phyloP scores from a whole-genome alignment of 2,797 vertebrate genomes.

The Potorous gilbertii region DNA sequence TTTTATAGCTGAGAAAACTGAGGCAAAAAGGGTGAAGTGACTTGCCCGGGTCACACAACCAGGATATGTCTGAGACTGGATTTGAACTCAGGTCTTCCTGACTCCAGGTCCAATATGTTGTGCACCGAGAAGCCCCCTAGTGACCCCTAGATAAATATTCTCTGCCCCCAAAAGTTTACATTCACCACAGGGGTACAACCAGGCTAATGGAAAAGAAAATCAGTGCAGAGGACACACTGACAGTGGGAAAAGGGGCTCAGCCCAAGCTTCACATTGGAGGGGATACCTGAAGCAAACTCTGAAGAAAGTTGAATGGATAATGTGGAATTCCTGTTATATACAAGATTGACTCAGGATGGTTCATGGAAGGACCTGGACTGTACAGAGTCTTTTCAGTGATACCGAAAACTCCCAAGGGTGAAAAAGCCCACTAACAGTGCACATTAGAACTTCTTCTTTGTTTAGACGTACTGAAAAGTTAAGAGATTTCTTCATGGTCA shows the following conservation, averaged over 20 bases:
- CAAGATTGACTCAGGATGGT: not conserved
- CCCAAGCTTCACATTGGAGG: not conserved
- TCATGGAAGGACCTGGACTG: not conserved
- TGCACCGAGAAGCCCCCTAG: not conserved
- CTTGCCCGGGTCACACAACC: not conserved
- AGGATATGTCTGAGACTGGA: not conserved
- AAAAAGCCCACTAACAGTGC: not conserved
- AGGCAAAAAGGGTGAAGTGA: not conserved
- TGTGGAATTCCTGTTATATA: too few species aligned
- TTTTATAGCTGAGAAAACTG: not conserved
- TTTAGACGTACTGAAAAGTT: not conserved
- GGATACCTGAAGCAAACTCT: not conserved
- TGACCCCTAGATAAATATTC: not conserved
- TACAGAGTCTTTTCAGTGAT: not conserved
- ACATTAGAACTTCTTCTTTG: not conserved
- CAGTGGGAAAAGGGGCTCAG: too few species aligned
- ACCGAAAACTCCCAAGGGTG: not conserved
- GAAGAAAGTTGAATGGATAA: not conserved
- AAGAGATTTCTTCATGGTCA: too few species aligned
- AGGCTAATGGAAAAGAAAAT: not conserved
- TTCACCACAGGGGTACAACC: not conserved
- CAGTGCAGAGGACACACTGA: too few species aligned
- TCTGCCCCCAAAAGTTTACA: not conserved
- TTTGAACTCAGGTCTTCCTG: not conserved
- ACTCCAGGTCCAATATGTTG: rapidly evolving